Conservation (phyloP, 2,113 vertebrate species). For the Gnathonemus echidnorhynchus region DNA sequence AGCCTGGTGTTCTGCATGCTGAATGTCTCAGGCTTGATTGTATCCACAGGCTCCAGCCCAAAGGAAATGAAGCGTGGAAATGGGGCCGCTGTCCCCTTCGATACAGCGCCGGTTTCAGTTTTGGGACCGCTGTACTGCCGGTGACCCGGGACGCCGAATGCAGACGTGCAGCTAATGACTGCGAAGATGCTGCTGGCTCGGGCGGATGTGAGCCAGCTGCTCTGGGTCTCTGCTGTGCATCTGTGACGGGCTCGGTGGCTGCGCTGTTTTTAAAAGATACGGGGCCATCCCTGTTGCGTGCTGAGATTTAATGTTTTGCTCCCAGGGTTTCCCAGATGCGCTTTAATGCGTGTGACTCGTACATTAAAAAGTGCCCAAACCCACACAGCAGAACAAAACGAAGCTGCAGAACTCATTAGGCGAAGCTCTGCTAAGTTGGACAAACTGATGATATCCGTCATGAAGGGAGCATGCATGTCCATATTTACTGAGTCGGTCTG, state of each 20-base stretch:
- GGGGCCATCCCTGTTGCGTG: not conserved
- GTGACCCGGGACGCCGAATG: not conserved
- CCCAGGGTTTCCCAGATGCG: not conserved
- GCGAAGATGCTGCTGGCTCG: not conserved
- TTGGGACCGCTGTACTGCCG: not conserved
- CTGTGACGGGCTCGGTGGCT: not conserved
- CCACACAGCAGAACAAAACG: not conserved
- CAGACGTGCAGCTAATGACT: not conserved
- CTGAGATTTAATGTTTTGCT: not conserved
- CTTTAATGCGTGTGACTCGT: not conserved
- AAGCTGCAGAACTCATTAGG: not conserved
- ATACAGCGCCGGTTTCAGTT: not conserved
- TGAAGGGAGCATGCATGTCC: not conserved
- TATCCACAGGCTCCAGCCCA: not conserved
- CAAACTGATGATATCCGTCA: not conserved
- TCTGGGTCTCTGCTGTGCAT: not conserved
- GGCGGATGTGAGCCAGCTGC: not conserved
- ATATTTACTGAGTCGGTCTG: not conserved
- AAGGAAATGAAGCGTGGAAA: conserved; percentile 5
- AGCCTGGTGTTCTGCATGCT: not conserved
- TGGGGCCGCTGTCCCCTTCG: not conserved
- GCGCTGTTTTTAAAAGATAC: not conserved
- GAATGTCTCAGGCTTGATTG: not conserved
- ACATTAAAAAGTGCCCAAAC: not conserved
- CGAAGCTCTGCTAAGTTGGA: not conserved